Conservation (phyloP, 1,140 invertebrate species). For the Drosophila nasuta region DNA sequence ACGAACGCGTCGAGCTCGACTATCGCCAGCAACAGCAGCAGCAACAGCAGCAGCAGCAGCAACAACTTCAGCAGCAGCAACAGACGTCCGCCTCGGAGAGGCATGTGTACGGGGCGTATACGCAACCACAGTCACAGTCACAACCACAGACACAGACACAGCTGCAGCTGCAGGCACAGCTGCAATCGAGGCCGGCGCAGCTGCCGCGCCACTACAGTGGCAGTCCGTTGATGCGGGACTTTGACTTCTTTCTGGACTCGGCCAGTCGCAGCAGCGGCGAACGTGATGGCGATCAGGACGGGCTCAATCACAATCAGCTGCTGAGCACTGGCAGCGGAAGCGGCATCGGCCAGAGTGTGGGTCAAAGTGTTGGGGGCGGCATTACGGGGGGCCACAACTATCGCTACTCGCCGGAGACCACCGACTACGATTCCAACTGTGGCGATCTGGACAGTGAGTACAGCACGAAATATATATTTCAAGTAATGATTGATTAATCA, state of each 20-base stretch:
- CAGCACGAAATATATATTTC: too few species aligned
- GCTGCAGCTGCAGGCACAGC: constrained; percentile 36
- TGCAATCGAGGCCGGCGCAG: constrained; percentile 39
- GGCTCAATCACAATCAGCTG: constrained; percentile 79
- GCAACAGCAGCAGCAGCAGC: constrained; percentile 41
- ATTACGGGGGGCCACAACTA: constrained; percentile 86
- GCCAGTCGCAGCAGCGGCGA: constrained; percentile 82
- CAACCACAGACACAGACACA: constrained; percentile 44
- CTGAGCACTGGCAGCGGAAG: constrained; percentile 64
- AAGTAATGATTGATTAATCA: too few species aligned
- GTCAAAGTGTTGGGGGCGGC: constrained; percentile 51
- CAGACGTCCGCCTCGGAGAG: constrained; percentile 41
- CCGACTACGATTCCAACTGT: constrained; percentile 96
- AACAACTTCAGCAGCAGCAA: constrained; percentile 35
- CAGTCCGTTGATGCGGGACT: constrained; percentile 80
- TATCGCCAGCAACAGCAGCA: constrained; percentile 65
- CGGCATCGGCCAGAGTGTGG: constrained; percentile 43
- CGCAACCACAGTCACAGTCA: constrained; percentile 35
- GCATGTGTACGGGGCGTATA: constrained; percentile 58
- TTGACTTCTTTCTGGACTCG: constrained; percentile 84
- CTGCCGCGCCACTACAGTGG: constrained; percentile 71
- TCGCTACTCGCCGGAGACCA: constrained; percentile 96
- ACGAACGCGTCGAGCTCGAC: constrained; percentile 58
- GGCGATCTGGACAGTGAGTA: constrained; percentile 91
- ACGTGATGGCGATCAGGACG: constrained; percentile 73